Evolutionary conservation across 2,797 vertebrate genomes (phyloP), one percentile per base, ranked within the genome.

Genomic region (Pterois miles): DNA sequence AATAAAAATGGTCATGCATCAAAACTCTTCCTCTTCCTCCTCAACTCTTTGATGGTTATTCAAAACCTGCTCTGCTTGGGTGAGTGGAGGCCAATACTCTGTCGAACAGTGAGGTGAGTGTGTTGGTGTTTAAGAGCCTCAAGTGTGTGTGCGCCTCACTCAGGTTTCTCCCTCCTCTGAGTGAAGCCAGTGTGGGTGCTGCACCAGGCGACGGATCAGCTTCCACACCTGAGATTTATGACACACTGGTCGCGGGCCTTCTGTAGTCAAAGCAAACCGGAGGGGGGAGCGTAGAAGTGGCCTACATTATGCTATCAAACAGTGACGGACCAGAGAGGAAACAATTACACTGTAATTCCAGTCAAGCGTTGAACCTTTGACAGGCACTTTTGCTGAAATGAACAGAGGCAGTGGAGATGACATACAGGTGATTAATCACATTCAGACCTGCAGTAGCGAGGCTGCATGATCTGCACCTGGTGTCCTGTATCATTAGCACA

Each of bases 141-240:
- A 71, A 65, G 58, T 27, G 53, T 27, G 65, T 63, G 57, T 43
- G 81, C 2, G 50, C 25, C 33, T 79, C 73, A 4, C 89, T 94
- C 91, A 34, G 83, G 92, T 94, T 92, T 91, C 91, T 77, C 52
- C 76, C 81, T 76, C 82, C 85, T 70, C 83, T 72, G 84, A 85
- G 80, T 54, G 6, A 81, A 84, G 71, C 71, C 82, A 14, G 22
- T 12, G 38, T 62, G 52, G 57, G 74, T 66, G 78, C 72, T 72
- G 54, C 76, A 75, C 74, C 81, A 77, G 78, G 64, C 18, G 18
- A 16, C 3, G 27, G 86, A 89, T 92, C 89, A 20, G 33, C 76
- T 91, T 92, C 70, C 90, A 86, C 83, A 76, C 83, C 84, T 80
- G 85, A 92, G 88, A 91, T 93, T 91, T 92, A 73, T 66, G 67